These are phyloP conservation scores for Labeo catla DNA, from an alignment of 2,113 vertebrate species.

Conservation along the genomic window DNA sequence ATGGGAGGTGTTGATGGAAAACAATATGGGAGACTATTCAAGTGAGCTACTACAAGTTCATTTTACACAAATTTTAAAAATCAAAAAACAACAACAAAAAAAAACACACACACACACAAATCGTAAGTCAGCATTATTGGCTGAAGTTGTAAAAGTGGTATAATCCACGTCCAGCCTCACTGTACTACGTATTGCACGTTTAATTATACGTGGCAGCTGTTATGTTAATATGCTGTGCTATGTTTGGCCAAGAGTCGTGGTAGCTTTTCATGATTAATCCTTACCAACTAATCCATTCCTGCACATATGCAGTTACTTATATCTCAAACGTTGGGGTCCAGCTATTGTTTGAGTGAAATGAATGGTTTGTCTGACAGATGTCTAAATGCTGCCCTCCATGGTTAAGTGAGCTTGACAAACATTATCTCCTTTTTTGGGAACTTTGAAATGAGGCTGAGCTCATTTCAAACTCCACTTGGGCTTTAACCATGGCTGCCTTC, in stretches of 20 bases:
- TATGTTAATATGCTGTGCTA: constrained; percentile 28
- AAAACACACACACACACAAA: neutral
- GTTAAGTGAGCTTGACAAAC: constrained; percentile 37
- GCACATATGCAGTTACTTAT: constrained; percentile 18
- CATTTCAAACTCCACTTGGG: constrained; percentile 23
- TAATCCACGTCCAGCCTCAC: neutral
- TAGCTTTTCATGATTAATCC: constrained; percentile 39
- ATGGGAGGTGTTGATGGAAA: constrained; percentile 69
- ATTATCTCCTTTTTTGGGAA: constrained; percentile 19
- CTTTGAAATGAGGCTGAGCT: constrained; percentile 13
- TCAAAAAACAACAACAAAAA: too few species aligned
- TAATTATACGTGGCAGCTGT: constrained; percentile 39
- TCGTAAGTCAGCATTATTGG: neutral
- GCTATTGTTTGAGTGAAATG: constrained; percentile 18
- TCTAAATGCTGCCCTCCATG: constrained; percentile 25
- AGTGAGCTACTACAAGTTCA: neutral
- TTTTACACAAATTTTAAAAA: neutral
- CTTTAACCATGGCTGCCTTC: constrained; percentile 31
- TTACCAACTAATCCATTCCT: constrained; percentile 17
- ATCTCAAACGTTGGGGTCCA: constrained; percentile 24
- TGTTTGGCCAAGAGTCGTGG: constrained; percentile 14
- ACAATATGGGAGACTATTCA: constrained; percentile 67
- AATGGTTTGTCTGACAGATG: constrained; percentile 41
- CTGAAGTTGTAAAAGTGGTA: neutral
- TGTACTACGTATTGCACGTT: neutral